Conservation (phyloP, 2,888 invertebrate genomes). For the Epistrophe eligans region DNA sequence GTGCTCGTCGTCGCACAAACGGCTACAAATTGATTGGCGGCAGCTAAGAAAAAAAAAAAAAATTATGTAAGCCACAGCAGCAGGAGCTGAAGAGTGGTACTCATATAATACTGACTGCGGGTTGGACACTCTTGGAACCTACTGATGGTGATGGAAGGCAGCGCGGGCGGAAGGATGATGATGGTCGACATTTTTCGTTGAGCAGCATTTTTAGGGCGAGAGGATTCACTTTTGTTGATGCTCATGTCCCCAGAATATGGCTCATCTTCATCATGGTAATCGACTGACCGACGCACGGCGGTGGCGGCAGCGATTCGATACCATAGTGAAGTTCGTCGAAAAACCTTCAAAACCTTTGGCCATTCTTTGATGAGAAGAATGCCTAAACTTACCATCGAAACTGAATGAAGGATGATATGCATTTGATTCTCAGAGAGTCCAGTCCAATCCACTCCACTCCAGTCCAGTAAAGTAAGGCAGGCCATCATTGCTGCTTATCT, state of each 20-base stretch:
- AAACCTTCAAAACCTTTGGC: constrained; percentile 45
- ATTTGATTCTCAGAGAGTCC: constrained; percentile 53
- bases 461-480: neutral
- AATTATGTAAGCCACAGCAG: constrained; percentile 60
- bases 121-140: neutral
- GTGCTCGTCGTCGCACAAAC: constrained; percentile 35
- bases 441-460: constrained; percentile 27
- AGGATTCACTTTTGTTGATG: constrained; percentile 60
- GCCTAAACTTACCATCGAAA: constrained; percentile 22
- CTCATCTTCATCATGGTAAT: constrained; percentile 72
- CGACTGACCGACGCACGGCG: too few species aligned
- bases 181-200: constrained; percentile 48
- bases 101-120: neutral
- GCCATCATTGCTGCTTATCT: constrained; percentile 59
- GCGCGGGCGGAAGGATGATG: constrained; percentile 64
- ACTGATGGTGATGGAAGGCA: neutral
- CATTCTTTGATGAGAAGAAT: constrained; percentile 38
- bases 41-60: constrained; percentile 42
- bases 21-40: constrained; percentile 75
- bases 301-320: constrained; percentile 22
- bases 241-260: constrained; percentile 30
- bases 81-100: constrained; percentile 45
- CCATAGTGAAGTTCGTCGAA: constrained; percentile 34
- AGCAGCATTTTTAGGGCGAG: constrained; percentile 12
- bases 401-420: constrained; percentile 71